Base-by-base conservation (phyloP, 1,140 invertebrate genomes). In the Paraescarpia echinospica region DNA sequence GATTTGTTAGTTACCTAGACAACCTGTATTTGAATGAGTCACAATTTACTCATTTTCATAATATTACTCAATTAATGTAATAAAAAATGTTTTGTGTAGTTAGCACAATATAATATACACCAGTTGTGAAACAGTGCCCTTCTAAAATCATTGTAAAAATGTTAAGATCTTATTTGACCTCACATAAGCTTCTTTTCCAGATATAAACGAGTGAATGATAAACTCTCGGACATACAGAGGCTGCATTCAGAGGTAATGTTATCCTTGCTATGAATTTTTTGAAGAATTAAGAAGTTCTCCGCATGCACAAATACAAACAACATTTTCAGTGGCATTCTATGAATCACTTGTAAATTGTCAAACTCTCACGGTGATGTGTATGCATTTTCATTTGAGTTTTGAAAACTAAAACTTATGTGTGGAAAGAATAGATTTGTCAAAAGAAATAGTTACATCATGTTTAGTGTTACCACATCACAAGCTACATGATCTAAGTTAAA, bases 191-290 rank as follows among this genome's bases (percentile, higher is more conserved):
- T 93, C 93, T 93, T 35, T 94, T 93, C 35, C 93, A 96, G 95
- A 92, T 95, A 96, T 92, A 94, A 94, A 89, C 93, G 95, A 90
- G 95, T 96, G 4, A 96, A 96, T 94, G 95, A 95, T 59, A 95
- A 94, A 93, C 94, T 96, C 33, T 51, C 94, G 35, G 94, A 95
- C 77, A 92, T 96, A 89, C 95, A 96, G 91, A 95, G 94, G 93
- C 94, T 95, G 89, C 95, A 95, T 93, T 93, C 94, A 92, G 95
- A 95, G 93, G 95, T 96, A 93, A 91, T 34, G 77, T 91, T 93
- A 14, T 27, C 1, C 41, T 77, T 18, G 59, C 2, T 77, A 31
- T 77, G 22, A 18, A n/a, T n/a, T n/a, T n/a, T n/a, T n/a, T n/a
- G n/a, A 2, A 77, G 4, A 27, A 27, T 77, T 22, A 77, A 27